Conservation (phyloP, 1,140 invertebrate genomes). For the Hylaeus anthracinus region DNA sequence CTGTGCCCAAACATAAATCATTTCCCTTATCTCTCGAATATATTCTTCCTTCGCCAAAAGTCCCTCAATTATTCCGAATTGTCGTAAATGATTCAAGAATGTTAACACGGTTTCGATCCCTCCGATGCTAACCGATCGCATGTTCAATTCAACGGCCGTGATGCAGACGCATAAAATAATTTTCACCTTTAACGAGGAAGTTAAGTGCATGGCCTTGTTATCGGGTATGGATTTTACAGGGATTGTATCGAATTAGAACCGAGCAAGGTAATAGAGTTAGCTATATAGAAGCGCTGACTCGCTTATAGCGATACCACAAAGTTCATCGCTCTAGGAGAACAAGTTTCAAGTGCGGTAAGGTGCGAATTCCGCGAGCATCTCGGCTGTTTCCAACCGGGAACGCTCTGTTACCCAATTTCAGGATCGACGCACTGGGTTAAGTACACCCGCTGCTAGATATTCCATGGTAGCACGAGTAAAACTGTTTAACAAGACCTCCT, state of each 20-base stretch:
- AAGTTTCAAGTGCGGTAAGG: constrained; percentile 66
- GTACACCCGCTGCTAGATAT: neutral
- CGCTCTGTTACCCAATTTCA: constrained; percentile 43
- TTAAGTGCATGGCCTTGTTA: neutral
- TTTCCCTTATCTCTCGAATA: too few species aligned
- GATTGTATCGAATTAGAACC: constrained; percentile 52
- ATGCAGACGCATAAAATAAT: neutral
- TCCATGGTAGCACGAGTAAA: neutral
- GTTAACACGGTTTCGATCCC: neutral
- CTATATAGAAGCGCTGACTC: constrained; percentile 37
- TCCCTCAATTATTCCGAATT: too few species aligned
- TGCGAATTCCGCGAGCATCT: constrained; percentile 59
- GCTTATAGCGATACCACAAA: constrained; percentile 58
- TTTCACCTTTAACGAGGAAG: neutral
- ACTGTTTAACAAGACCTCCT: neutral
- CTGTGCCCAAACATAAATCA: too few species aligned
- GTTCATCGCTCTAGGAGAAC: constrained; percentile 66
- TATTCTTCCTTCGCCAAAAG: neutral
- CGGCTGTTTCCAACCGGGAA: constrained; percentile 48
- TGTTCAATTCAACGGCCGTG: neutral
- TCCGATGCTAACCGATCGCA: neutral
- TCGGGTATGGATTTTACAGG: neutral
- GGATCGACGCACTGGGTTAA: constrained; percentile 29
- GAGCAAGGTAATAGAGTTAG: constrained; percentile 57
- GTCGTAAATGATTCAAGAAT: neutral